Evolutionary conservation across 2,113 vertebrate genomes (phyloP).

Genomic region (Sisor rabdophorus): DNA sequence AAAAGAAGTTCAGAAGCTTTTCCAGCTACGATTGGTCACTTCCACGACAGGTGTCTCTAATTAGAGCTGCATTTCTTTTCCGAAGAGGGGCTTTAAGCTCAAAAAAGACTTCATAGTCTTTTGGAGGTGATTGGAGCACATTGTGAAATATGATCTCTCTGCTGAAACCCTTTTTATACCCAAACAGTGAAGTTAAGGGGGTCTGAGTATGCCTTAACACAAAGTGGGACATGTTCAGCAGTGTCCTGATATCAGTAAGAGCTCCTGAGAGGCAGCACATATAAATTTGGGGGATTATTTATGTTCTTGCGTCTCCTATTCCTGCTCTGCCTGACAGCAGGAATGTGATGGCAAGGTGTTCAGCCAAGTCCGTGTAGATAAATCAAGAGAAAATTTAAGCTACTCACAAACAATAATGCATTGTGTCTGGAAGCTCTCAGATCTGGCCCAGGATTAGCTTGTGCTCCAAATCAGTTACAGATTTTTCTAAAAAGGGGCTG

Average conservation of each 20-base stretch:
- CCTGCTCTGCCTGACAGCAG: slow-evolving; percentile 48
- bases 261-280: slow-evolving; percentile 32
- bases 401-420: slow-evolving; percentile 57
- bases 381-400: slow-evolving; percentile 60
- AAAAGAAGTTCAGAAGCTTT: slow-evolving; percentile 41
- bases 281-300: slow-evolving; percentile 55
- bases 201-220: slow-evolving; percentile 30
- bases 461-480: slow-evolving; percentile 60
- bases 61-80: slow-evolving; percentile 38
- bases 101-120: slow-evolving; percentile 17
- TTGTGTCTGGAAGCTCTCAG: slow-evolving; percentile 33
- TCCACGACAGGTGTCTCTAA: slow-evolving; percentile 51
- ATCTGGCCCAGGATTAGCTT: slow-evolving; percentile 50
- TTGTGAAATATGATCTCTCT: slow-evolving; percentile 42
- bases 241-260: slow-evolving; percentile 29
- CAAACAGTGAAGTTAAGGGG: slow-evolving; percentile 24
- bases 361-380: slow-evolving; percentile 61
- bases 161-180: slow-evolving; percentile 23
- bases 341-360: slow-evolving; percentile 51
- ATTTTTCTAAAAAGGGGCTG: slow-evolving; percentile 50
- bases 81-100: background rate
- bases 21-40: slow-evolving; percentile 5
- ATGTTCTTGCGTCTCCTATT: slow-evolving; percentile 30
- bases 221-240: slow-evolving; percentile 17
- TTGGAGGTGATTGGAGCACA: slow-evolving; percentile 14